Evolutionary conservation across 2,888 invertebrate genomes (phyloP), one percentile per base, ranked within the genome.

Genomic region (Machimus rusticus): DNA sequence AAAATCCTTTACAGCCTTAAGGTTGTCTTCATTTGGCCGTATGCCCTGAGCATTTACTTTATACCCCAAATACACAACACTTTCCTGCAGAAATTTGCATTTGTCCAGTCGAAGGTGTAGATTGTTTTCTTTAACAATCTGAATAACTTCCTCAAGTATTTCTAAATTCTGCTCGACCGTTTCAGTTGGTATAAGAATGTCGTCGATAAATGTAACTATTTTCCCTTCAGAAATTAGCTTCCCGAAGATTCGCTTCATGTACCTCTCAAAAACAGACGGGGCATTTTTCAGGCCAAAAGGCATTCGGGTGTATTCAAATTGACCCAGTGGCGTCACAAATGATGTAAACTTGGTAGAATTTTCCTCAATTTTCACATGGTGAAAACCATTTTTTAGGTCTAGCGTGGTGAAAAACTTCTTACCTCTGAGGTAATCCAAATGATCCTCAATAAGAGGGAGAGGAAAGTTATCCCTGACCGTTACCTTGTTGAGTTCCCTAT

Each of bases 301-400:
- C 90, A 90, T 88, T 14, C 86, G 43, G 12, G 88, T 28, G 34
- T 88, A 89, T 76, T 89, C 89, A 87, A 81, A 89, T 51, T 90
- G 90, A 16, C 89, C 89, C 43, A 88, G 46, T 19, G 89, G 89
- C 6, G 90, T 90, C 6, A 90, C 89, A 88, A 90, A 90, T 12
- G 90, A 87, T 5, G 89, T 90, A 31, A 86, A 90, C 66, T 89
- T 89, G 1, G 89, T 88, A 0, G 90, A 90, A 8, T 89, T 85
- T 6, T 88, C 87, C 3, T 86, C 84, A 66, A 90, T 85, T 6
- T 76, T 87, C 2, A 90, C 87, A 23, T 90, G 90, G 81, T 89
- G 87, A 74, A 90, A 90, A 34, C 89, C 90, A 46, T 89, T 88
- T 46, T 88, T 89, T 23, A 90, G 66, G 39, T 90, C 90, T 5